Conservation (phyloP, 92 coral and sea anemone genomes). For the Pocillopora meandrina region DNA sequence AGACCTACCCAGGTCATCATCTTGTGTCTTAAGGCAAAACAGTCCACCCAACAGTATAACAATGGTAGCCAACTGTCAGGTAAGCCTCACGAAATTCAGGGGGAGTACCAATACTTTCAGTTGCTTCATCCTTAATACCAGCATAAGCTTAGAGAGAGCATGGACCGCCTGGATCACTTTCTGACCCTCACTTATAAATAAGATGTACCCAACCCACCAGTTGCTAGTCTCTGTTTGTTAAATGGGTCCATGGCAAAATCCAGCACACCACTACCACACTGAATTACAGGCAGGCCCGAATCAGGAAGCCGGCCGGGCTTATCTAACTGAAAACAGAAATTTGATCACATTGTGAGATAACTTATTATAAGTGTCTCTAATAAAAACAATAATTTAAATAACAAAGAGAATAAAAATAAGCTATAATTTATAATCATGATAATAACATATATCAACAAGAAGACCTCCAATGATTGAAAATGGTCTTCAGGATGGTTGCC, state of each 20-base stretch:
- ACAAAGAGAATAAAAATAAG: no score
- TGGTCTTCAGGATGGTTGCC: no score
- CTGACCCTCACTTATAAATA: not conserved
- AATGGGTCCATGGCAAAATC: constrained; percentile 93
- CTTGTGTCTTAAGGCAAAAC: not conserved
- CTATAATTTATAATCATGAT: no score
- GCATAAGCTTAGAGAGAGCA: no score
- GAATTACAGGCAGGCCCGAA: constrained; percentile 84
- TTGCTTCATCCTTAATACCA: no score
- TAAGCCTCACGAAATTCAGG: no score
- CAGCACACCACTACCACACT: constrained; percentile 88
- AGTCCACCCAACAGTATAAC: not conserved
- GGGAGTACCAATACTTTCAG: no score
- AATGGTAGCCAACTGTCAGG: no score
- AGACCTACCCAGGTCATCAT: no score
- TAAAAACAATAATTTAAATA: no score
- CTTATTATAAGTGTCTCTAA: no score
- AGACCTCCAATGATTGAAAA: not conserved
- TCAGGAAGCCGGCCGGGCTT: constrained; percentile 91
- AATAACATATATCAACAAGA: not conserved
- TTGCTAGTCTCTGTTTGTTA: constrained; percentile 75
- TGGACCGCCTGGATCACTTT: no score
- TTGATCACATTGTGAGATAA: not conserved
- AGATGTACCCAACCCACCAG: constrained; percentile 56
- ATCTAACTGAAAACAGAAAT: constrained; percentile 45